Evolutionary conservation across 1,140 invertebrate species (phyloP).

Genomic region (Drosophila sturtevanti): DNA sequence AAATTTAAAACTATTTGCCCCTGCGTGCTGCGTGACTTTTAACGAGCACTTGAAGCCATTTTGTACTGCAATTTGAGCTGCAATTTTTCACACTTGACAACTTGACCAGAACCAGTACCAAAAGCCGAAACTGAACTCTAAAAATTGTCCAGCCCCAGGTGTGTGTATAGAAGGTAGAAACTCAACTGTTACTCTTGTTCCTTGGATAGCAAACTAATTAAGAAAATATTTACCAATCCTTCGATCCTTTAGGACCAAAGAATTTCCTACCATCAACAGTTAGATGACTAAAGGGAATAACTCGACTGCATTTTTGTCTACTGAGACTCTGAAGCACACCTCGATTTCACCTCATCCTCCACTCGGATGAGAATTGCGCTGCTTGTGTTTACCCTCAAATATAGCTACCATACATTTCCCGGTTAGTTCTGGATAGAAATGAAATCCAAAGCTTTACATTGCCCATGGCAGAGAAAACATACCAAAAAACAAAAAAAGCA

Average conservation of each 20-base stretch:
- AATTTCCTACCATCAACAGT: slow-evolving; percentile 24
- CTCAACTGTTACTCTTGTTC: neutral
- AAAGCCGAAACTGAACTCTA: neutral
- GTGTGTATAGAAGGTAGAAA: too few species aligned
- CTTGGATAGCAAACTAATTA: slow-evolving; percentile 70
- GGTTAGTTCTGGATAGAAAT: neutral
- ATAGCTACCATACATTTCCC: neutral
- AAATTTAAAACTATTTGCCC: slow-evolving; percentile 63
- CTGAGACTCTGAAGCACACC: slow-evolving; percentile 50
- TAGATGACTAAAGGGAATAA: too few species aligned
- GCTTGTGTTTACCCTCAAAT: neutral
- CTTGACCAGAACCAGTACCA: slow-evolving; percentile 19
- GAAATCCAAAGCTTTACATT: neutral
- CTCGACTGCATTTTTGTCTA: neutral
- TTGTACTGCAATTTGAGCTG: slow-evolving; percentile 77
- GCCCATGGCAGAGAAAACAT: too few species aligned
- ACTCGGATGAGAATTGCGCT: neutral
- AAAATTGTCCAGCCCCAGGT: too few species aligned
- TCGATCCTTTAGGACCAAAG: slow-evolving; percentile 34
- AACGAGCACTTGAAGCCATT: slow-evolving; percentile 75
- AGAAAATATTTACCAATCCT: slow-evolving; percentile 75
- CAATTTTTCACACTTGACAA: slow-evolving; percentile 80
- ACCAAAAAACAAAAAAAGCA: neutral
- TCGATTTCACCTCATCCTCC: slow-evolving; percentile 19
- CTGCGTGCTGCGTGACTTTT: slow-evolving; percentile 70